phyloP scores from a whole-genome alignment of 2,113 vertebrate genomes.

The Rissa tridactyla region DNA sequence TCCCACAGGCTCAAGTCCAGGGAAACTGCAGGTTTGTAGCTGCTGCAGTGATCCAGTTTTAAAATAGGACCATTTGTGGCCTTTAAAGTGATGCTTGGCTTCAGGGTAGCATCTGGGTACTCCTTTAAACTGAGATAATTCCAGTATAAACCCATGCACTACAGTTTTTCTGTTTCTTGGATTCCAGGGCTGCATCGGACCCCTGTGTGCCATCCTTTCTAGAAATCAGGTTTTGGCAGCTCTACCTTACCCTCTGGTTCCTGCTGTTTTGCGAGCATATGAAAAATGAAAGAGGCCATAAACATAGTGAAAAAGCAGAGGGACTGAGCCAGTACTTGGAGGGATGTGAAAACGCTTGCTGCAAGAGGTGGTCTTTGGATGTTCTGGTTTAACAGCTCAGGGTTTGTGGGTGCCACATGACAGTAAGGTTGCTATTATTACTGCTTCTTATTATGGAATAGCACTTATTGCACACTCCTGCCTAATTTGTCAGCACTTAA shows the following conservation, averaged over 20 bases:
- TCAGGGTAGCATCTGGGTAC: background rate
- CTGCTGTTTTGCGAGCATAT: background rate
- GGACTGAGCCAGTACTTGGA: background rate
- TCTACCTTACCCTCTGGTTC: background rate
- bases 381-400: background rate
- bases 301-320: background rate
- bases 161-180: background rate
- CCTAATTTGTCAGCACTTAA: background rate
- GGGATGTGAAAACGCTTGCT: background rate
- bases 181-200: background rate
- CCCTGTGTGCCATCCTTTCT: background rate
- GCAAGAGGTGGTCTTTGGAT: background rate
- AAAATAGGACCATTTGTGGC: background rate
- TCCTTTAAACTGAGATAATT: background rate
- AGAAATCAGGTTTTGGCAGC: background rate
- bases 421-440: background rate
- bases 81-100: background rate
- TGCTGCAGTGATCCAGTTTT: background rate
- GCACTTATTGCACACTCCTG: background rate
- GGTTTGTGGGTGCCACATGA: accelerated
- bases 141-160: background rate
- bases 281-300: background rate
- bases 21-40: background rate
- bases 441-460: background rate
- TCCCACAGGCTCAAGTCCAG: background rate